phyloP scores from a whole-genome alignment of 2,797 vertebrate species.

The Molossus alvarezi region DNA sequence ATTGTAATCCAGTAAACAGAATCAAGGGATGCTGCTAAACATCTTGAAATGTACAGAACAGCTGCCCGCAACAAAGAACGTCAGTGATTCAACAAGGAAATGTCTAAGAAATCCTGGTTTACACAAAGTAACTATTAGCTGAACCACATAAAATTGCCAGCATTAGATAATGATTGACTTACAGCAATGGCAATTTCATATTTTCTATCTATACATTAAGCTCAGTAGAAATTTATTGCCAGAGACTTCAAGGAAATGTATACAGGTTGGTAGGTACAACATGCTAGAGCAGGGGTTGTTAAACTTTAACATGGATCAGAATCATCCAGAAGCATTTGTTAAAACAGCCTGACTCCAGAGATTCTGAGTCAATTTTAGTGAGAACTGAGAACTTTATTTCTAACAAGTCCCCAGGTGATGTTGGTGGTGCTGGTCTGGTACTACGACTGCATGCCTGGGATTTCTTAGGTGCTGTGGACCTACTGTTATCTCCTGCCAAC shows the following conservation, averaged over 20 bases:
- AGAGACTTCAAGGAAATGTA: not conserved
- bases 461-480: not conserved
- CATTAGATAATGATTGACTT: not conserved
- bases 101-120: not conserved
- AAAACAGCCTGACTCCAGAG: not conserved
- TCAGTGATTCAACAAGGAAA: not conserved
- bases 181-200: not conserved
- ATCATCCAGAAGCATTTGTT: not conserved
- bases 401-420: not conserved
- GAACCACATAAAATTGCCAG: not conserved
- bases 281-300: not conserved
- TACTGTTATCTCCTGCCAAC: not conserved
- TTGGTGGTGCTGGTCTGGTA: not conserved
- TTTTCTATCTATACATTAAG: not conserved
- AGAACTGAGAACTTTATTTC: not conserved
- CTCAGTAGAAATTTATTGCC: not conserved
- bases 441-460: not conserved
- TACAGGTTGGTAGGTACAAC: not conserved
- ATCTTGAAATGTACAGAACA: not conserved
- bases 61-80: not conserved
- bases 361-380: not conserved
- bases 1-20: too few relatives aligned
- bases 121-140: slow-evolving; percentile 18
- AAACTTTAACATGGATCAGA: not conserved
- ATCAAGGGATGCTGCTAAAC: not conserved